These are phyloP conservation scores for Suncus etruscus DNA, from an alignment of 2,113 vertebrate genomes.

Conservation along the genomic window DNA sequence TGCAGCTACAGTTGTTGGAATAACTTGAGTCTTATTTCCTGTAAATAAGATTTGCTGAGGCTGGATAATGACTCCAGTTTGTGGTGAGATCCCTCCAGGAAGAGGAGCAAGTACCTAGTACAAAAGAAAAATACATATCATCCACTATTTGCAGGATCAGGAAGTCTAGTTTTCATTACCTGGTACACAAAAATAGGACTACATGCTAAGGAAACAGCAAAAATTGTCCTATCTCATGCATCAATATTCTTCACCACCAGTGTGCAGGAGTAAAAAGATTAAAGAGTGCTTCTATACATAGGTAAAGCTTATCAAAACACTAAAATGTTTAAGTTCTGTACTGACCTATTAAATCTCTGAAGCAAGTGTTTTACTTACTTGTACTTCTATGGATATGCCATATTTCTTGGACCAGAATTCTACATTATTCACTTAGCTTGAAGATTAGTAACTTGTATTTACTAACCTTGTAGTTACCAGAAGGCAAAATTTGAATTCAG, in stretches of 20 bases:
- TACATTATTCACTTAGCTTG: not conserved
- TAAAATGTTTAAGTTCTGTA: constrained; percentile 5
- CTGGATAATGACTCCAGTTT: constrained; percentile 98
- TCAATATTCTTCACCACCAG: no score
- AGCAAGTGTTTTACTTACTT: not conserved
- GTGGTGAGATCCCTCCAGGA: constrained; percentile 95
- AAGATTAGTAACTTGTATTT: not conserved
- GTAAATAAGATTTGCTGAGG: constrained; percentile 98
- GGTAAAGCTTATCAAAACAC: not conserved
- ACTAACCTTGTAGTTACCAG: not conserved
- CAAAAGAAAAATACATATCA: constrained; percentile 59
- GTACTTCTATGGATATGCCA: not conserved
- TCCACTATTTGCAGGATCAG: not conserved
- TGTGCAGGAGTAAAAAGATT: no score
- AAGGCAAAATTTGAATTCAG: not conserved
- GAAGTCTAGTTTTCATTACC: not conserved
- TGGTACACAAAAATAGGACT: not conserved
- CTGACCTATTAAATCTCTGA: constrained; percentile 18
- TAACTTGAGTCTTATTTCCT: constrained; percentile 97
- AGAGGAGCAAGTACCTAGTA: constrained; percentile 95
- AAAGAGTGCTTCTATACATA: not conserved
- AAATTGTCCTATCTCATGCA: not conserved
- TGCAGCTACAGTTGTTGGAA: constrained; percentile 91
- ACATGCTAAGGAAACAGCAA: not conserved
- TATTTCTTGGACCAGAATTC: not conserved